phyloP scores from a whole-genome alignment of 2,113 vertebrate genomes.

The Colius striatus region DNA sequence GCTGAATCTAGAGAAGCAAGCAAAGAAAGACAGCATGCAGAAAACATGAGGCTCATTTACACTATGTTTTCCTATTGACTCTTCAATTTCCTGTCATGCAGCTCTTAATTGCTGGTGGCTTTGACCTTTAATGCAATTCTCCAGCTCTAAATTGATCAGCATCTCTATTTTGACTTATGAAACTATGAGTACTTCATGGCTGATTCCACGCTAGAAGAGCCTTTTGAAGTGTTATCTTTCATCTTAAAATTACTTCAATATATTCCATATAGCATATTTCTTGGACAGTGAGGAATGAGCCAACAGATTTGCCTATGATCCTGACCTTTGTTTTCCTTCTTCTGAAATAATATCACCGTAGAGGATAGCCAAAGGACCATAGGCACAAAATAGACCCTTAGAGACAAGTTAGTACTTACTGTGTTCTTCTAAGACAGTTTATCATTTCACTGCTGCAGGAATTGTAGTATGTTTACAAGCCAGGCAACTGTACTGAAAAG shows the following conservation, averaged over 20 bases:
- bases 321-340: background rate
- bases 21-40: background rate
- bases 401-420: background rate
- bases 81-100: background rate
- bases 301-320: background rate
- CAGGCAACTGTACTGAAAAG: background rate
- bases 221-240: background rate
- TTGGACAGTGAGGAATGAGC: slow-evolving; percentile 4
- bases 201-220: background rate
- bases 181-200: background rate
- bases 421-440: background rate
- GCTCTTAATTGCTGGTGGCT: slow-evolving; percentile 18
- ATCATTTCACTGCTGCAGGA: background rate
- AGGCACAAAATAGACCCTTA: background rate
- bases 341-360: background rate
- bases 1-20: background rate
- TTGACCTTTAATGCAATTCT: slow-evolving; percentile 26
- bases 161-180: background rate
- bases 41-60: background rate
- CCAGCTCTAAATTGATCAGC: background rate
- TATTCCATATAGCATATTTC: background rate
- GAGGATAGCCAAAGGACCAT: background rate
- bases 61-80: background rate
- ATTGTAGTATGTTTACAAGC: background rate
- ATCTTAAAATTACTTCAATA: background rate